Percentiles rank a stretch among this genome's conserved stretches.
phyloP scores from a whole-genome alignment of 2,888 invertebrate species.

The Craniophora ligustri region DNA sequence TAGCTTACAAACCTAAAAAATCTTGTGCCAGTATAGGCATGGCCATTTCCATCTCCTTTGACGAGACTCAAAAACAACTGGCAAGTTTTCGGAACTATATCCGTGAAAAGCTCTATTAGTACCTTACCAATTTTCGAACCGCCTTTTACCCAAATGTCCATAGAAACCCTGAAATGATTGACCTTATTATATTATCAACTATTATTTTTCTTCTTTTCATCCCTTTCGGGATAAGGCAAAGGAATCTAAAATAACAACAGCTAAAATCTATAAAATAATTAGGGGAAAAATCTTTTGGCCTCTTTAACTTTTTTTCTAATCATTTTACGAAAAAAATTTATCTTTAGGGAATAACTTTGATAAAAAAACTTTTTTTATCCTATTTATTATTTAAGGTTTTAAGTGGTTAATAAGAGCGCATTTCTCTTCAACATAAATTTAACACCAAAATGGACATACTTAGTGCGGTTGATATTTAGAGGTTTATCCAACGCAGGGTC shows the following conservation, averaged over 20 bases:
- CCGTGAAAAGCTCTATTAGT: constrained; percentile 76
- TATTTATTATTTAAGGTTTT: background rate
- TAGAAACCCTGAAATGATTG: constrained; percentile 68
- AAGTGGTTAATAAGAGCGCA: background rate
- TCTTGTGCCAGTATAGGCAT: constrained; percentile 77
- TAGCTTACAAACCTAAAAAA: constrained; percentile 74
- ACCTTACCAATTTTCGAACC: constrained; percentile 82
- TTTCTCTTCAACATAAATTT: background rate
- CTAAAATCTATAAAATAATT: no score
- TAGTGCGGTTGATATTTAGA: constrained; percentile 62
- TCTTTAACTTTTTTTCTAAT: no score
- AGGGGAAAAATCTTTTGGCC: no score
- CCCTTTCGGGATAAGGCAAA: no score
- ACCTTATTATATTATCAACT: no score
- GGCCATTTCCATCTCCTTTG: constrained; percentile 71
- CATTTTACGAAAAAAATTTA: no score
- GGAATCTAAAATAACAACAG: no score
- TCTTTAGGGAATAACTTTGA: no score
- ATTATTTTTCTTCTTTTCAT: no score
- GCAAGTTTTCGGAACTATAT: constrained; percentile 78
- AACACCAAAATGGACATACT: constrained; percentile 57
- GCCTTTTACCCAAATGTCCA: constrained; percentile 79
- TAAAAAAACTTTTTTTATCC: background rate
- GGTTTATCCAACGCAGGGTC: constrained; percentile 81
- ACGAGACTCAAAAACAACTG: constrained; percentile 74